Evolutionary conservation across 2,888 invertebrate genomes (phyloP).

Genomic region (Drosophila sordidula): DNA sequence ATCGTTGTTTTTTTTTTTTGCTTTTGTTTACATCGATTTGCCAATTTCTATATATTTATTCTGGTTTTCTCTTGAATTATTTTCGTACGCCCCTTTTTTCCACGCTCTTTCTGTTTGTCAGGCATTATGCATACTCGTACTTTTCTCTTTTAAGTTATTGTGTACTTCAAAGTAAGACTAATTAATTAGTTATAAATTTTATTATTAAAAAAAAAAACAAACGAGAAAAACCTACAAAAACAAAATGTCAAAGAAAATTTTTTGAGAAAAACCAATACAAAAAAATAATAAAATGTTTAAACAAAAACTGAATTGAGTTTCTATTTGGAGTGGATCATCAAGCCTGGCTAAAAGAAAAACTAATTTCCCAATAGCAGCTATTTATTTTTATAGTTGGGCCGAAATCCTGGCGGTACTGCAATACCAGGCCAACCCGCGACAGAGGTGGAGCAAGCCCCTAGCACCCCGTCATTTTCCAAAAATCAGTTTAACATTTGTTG

Average conservation of each 20-base stretch:
- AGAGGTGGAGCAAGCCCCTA: constrained; percentile 55
- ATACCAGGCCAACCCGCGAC: constrained; percentile 55
- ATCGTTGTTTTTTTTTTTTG: constrained; percentile 23
- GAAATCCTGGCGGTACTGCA: constrained; percentile 55
- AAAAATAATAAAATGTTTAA: constrained; percentile 72
- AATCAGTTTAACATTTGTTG: constrained; percentile 59
- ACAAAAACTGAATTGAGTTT: background rate
- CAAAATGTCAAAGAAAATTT: constrained; percentile 69
- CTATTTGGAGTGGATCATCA: no score
- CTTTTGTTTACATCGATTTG: constrained; percentile 14
- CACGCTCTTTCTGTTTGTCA: constrained; percentile 59
- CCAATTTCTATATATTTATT: constrained; percentile 18
- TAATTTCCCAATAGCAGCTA: no score
- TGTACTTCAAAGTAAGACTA: constrained; percentile 84
- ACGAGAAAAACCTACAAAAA: constrained; percentile 52
- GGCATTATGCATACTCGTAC: constrained; percentile 62
- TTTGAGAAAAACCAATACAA: constrained; percentile 64
- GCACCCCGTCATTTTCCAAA: constrained; percentile 53
- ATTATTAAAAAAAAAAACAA: constrained; percentile 36
- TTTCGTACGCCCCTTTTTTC: constrained; percentile 32
- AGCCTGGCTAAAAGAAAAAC: no score
- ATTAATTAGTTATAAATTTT: constrained; percentile 78
- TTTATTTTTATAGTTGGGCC: constrained; percentile 33
- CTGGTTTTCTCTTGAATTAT: constrained; percentile 3
- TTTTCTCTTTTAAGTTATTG: constrained; percentile 77